These are phyloP conservation scores for Brachypodius melanocephalos DNA, from an alignment of 2,113 vertebrate species.

Conservation along the genomic window DNA sequence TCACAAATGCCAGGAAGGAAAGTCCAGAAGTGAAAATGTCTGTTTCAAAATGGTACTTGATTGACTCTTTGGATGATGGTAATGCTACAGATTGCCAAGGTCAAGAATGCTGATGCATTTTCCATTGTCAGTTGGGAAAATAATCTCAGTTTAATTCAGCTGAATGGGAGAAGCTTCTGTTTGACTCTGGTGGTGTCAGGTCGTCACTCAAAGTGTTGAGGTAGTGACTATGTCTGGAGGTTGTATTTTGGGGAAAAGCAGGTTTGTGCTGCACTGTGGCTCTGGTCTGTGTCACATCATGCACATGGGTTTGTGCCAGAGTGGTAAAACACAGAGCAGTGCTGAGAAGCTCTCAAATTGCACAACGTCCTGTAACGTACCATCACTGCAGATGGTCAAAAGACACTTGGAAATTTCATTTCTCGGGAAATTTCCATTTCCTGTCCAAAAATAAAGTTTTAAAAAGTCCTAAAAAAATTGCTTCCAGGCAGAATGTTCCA, in stretches of 20 bases:
- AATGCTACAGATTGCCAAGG: neutral
- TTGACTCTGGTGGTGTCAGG: neutral
- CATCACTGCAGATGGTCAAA: neutral
- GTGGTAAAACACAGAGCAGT: neutral
- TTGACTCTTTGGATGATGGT: neutral
- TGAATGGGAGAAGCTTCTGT: neutral
- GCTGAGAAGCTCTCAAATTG: neutral
- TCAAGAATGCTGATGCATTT: neutral
- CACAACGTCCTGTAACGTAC: neutral
- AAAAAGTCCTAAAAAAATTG: neutral
- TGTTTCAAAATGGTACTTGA: neutral
- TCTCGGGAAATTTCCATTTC: neutral
- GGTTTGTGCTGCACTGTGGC: neutral
- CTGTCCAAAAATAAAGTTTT: neutral
- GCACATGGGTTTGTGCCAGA: neutral
- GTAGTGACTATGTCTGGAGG: neutral
- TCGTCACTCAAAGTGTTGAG: neutral
- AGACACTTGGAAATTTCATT: neutral
- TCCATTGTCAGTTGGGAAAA: neutral
- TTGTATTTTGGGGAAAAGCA: neutral
- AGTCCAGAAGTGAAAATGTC: neutral
- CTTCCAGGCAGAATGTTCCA: neutral
- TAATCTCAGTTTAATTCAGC: neutral
- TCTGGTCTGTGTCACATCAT: neutral
- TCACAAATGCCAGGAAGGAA: neutral